These are phyloP conservation scores for Magallana angulata DNA, from an alignment of 1,140 invertebrate genomes.

Conservation along the genomic window DNA sequence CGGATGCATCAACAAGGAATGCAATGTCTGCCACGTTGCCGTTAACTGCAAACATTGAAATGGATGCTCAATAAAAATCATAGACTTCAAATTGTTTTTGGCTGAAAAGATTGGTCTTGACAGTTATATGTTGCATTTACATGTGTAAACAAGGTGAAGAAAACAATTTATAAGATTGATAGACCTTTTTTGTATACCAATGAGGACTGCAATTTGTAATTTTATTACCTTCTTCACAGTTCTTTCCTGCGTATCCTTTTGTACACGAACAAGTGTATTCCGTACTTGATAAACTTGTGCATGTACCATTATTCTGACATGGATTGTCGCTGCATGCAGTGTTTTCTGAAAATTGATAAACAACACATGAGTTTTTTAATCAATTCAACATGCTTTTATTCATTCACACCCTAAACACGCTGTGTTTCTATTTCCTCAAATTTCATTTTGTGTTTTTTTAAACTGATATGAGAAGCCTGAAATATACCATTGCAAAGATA, in stretches of 20 bases:
- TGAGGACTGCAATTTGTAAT: too few species aligned
- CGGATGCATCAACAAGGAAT: slow-evolving; percentile 74
- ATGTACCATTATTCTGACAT: slow-evolving; percentile 96
- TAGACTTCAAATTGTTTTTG: background rate
- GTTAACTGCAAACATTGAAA: slow-evolving; percentile 59
- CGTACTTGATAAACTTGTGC: slow-evolving; percentile 94
- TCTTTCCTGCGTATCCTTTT: slow-evolving; percentile 86
- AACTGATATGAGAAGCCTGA: background rate
- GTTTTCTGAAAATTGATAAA: slow-evolving; percentile 56
- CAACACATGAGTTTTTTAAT: background rate
- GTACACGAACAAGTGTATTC: slow-evolving; percentile 91
- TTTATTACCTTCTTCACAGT: slow-evolving; percentile 70
- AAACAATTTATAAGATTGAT: too few species aligned
- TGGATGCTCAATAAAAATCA: background rate
- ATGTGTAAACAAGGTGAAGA: too few species aligned
- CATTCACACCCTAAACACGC: background rate
- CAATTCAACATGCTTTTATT: too few species aligned
- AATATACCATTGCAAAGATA: slow-evolving; percentile 71
- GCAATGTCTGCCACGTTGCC: slow-evolving; percentile 69
- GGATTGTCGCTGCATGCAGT: slow-evolving; percentile 78
- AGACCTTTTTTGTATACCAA: too few species aligned
- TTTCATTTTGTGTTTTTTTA: background rate
- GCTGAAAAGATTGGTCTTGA: too few species aligned
- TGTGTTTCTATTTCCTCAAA: background rate
- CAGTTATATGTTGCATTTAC: too few species aligned